These are phyloP conservation scores for Megaptera novaeangliae DNA, from an alignment of 2,113 vertebrate species.

Conservation along the genomic window DNA sequence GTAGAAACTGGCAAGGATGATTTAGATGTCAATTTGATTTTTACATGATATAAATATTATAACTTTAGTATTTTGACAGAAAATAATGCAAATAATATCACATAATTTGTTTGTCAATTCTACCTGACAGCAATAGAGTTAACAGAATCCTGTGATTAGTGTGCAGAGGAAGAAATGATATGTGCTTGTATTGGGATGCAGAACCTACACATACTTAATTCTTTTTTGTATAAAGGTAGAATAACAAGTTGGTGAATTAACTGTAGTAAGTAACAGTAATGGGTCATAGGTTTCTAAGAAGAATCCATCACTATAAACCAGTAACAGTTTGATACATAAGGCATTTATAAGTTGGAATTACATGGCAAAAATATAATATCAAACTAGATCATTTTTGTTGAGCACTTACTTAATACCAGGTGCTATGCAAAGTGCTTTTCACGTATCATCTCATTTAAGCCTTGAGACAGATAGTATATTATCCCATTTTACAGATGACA, in stretches of 20 bases:
- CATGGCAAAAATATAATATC: background rate
- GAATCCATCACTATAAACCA: background rate
- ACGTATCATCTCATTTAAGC: background rate
- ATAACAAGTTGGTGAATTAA: constrained; percentile 16
- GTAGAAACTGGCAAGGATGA: background rate
- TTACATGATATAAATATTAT: background rate
- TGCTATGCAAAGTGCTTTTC: background rate
- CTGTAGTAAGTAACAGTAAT: background rate
- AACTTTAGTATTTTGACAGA: background rate
- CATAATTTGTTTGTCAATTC: background rate
- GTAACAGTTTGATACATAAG: background rate
- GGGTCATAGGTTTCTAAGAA: background rate
- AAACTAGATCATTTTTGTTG: background rate
- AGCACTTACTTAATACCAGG: background rate
- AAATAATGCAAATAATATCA: background rate
- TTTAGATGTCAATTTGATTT: background rate
- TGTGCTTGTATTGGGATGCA: background rate
- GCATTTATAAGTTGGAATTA: background rate
- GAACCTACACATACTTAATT: background rate
- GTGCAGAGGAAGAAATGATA: background rate
- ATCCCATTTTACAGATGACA: background rate
- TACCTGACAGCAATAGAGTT: background rate
- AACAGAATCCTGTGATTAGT: background rate
- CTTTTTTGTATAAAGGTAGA: background rate
- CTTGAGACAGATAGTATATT: background rate